Conservation (phyloP, 2,888 invertebrate genomes). For the Macaria liturata region DNA sequence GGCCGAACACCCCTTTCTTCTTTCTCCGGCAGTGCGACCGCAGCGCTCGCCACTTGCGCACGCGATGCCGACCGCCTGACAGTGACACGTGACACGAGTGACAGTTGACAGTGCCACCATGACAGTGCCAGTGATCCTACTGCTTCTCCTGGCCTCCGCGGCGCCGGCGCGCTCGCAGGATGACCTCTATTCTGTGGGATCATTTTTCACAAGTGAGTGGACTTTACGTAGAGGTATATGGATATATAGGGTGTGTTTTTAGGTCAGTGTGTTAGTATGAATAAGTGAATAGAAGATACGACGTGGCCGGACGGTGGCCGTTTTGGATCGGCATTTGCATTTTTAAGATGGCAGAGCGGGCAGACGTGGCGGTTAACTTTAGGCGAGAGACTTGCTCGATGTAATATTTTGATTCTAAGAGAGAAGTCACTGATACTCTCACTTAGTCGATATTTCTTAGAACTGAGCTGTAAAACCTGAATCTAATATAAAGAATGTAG, state of each 20-base stretch:
- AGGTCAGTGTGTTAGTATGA: conserved; percentile 27
- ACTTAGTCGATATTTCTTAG: too few species aligned
- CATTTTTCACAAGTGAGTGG: conserved; percentile 90
- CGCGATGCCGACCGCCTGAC: conserved; percentile 55
- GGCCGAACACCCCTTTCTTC: conserved; percentile 59
- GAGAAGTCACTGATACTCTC: too few species aligned
- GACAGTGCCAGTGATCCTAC: conserved; percentile 54
- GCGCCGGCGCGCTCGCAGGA: conserved; percentile 78
- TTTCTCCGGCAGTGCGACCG: conserved; percentile 55
- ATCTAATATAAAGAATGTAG: too few species aligned
- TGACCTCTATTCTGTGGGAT: conserved; percentile 89
- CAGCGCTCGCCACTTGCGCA: conserved; percentile 53
- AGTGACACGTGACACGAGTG: conserved; percentile 41
- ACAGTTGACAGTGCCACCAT: conserved; percentile 63
- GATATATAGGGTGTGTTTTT: conserved; percentile 18
- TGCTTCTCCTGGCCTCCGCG: conserved; percentile 48
- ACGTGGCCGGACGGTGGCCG: conserved; percentile 17
- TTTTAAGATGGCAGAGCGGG: background rate
- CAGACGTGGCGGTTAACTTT: conserved; percentile 5
- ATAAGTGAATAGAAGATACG: conserved; percentile 7
- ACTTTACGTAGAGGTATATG: conserved; percentile 1
- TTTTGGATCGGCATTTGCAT: conserved; percentile 7
- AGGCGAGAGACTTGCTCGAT: conserved; percentile 1
- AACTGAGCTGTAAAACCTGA: too few species aligned
- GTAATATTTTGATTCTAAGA: too few species aligned